Conservation (phyloP, 2,113 vertebrate species). For the Brachyistius frenatus region DNA sequence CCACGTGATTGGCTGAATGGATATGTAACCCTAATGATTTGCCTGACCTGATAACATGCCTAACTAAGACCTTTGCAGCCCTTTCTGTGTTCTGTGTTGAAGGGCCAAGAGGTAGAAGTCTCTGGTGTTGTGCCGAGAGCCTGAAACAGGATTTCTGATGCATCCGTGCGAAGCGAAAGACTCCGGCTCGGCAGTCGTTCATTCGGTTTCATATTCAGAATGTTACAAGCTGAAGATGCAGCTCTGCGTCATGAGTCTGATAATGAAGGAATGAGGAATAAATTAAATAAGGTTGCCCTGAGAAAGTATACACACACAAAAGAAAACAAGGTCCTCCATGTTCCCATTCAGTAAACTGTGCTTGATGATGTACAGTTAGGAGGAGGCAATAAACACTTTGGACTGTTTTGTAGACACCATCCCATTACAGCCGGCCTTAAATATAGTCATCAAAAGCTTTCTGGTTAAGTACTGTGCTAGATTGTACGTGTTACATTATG, state of each 20-base stretch:
- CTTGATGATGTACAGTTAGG: neutral
- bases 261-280: neutral
- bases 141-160: too few species aligned
- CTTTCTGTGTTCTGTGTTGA: too few species aligned
- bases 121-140: too few species aligned
- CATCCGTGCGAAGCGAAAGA: too few species aligned
- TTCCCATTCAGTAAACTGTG: neutral
- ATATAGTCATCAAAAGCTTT: constrained; percentile 24
- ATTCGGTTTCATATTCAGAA: neutral
- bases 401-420: constrained; percentile 4
- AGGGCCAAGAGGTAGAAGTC: too few species aligned
- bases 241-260: neutral
- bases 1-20: too few species aligned
- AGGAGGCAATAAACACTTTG: neutral
- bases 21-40: too few species aligned
- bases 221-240: neutral
- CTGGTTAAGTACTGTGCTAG: neutral
- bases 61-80: too few species aligned
- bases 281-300: neutral
- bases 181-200: too few species aligned
- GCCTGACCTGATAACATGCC: too few species aligned
- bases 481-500: constrained; percentile 14
- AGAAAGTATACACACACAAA: neutral
- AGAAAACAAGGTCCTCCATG: neutral
- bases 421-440: constrained; percentile 8